Base-by-base conservation (phyloP, 1,140 invertebrate genomes). In the Drosophila insularis region DNA sequence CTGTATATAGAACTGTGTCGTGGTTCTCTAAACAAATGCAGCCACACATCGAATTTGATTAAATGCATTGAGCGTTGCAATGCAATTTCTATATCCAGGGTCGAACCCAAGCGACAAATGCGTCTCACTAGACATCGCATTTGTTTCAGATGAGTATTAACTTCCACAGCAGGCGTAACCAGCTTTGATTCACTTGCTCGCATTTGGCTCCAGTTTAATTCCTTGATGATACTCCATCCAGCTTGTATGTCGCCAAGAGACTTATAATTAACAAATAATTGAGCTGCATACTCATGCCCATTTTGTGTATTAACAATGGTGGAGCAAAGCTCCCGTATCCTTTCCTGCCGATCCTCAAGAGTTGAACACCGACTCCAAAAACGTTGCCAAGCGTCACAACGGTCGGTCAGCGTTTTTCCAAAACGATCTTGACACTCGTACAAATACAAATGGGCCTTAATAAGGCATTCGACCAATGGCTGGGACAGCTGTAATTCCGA, bases 381-480 rank as follows among this genome's bases (percentile, higher is more conserved):
- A 0, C 54, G 31, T 17, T 54, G 14, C 6, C 54, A 1, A 21
- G 17, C 6, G 17, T 63, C 64, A 40, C 68, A 39, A 27, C 32
- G 61, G 13, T 80, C 85, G 6, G 65, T 68, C 1, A 87, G 70
- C 1, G 64, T 17, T 8, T 67, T 74, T 0, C 85, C 85, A 11
- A 74, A 37, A 5, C 68, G 73, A 1, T 60, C 54, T 39, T 80
- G 43, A 5, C 85, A 89, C 37, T 89, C 84, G 17, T 60, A 55
- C 13, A 89, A 50, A 14, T 89, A 89, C n/a, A 89, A n/a, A 6
- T 50, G 63, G 10, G 77, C 84, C 53, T 89, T 89, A 1, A 80
- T 63, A 62, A 84, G 56, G 19, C 73, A 72, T 55, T 89, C 84
- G 5, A 89, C 56, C 5, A 80, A 58, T 17, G 39, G 58, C 23